Evolutionary conservation across 2,113 vertebrate genomes (phyloP).

Genomic region (Melanocharis versteri): DNA sequence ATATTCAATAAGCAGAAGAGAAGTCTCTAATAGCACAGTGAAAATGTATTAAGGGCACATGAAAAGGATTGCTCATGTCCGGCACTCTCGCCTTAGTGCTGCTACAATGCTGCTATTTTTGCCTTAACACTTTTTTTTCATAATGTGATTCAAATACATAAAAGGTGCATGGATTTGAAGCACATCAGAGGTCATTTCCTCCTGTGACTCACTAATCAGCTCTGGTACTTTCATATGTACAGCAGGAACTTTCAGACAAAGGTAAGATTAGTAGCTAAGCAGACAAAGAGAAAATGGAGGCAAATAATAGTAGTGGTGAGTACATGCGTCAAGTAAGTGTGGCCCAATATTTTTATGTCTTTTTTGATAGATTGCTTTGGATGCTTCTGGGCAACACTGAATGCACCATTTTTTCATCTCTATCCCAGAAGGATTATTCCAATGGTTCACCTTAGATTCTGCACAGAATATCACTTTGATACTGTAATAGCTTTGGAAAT

Average conservation of each 20-base stretch:
- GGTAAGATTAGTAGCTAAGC: slow-evolving; percentile 53
- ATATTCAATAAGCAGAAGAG: background rate
- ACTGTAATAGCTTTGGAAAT: slow-evolving; percentile 73
- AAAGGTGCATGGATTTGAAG: slow-evolving; percentile 68
- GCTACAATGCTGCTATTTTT: slow-evolving; percentile 49
- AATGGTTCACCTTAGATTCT: slow-evolving; percentile 71
- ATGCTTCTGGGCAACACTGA: slow-evolving; percentile 48
- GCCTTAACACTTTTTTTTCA: background rate
- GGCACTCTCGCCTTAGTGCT: background rate
- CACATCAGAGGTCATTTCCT: slow-evolving; percentile 65
- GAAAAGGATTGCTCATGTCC: background rate
- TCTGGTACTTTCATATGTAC: slow-evolving; percentile 49
- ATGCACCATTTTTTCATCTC: slow-evolving; percentile 66
- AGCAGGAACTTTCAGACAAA: slow-evolving; percentile 38
- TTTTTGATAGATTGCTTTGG: slow-evolving; percentile 67
- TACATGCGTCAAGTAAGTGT: slow-evolving; percentile 20
- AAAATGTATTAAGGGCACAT: background rate
- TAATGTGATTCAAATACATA: slow-evolving; percentile 46
- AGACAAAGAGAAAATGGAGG: slow-evolving; percentile 53
- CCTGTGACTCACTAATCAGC: slow-evolving; percentile 65
- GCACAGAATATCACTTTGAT: slow-evolving; percentile 73
- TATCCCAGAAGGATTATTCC: slow-evolving; percentile 69
- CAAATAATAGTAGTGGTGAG: slow-evolving; percentile 56
- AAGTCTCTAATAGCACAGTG: background rate
- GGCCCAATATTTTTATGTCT: slow-evolving; percentile 56